These are phyloP conservation scores for Eucera pruinosa DNA, from an alignment of 2,888 invertebrate species.

Conservation along the genomic window DNA sequence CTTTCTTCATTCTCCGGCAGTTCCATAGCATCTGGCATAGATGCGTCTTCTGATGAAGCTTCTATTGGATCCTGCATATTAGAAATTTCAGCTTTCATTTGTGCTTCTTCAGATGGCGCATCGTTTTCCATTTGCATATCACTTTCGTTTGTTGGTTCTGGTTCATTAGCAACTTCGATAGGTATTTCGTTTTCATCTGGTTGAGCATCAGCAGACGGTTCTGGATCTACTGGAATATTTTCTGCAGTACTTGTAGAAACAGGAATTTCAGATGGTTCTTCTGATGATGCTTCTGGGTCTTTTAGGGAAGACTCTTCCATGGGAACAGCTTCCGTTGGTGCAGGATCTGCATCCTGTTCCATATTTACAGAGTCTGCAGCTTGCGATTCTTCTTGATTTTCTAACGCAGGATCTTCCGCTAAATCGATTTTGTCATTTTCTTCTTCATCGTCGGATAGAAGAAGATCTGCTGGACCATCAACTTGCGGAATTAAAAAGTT, in stretches of 20 bases:
- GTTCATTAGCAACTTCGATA: constrained; percentile 44
- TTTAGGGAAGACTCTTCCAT: constrained; percentile 49
- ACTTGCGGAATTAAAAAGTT: constrained; percentile 83
- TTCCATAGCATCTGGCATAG: constrained; percentile 39
- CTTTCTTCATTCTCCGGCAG: constrained; percentile 46
- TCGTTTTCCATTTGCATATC: constrained; percentile 33
- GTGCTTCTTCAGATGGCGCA: constrained; percentile 34
- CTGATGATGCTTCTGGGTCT: constrained; percentile 74
- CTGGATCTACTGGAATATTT: constrained; percentile 48
- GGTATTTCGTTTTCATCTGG: constrained; percentile 41
- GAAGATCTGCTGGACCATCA: constrained; percentile 78
- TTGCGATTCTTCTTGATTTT: constrained; percentile 50
- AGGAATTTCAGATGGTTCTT: constrained; percentile 56
- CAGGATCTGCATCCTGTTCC: constrained; percentile 67
- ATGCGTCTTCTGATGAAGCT: constrained; percentile 43
- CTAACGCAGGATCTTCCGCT: constrained; percentile 59
- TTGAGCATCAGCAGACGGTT: constrained; percentile 39
- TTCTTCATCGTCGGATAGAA: constrained; percentile 78
- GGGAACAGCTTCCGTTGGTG: constrained; percentile 58
- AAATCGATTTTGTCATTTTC: constrained; percentile 65
- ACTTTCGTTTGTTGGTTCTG: constrained; percentile 49
- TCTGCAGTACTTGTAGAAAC: constrained; percentile 52
- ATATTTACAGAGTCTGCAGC: constrained; percentile 60
- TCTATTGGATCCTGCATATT: constrained; percentile 41
- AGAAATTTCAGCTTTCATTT: constrained; percentile 40